Base-by-base conservation (phyloP, 53 echinoderm and acorn worm species). In the Stichopus horrens region DNA sequence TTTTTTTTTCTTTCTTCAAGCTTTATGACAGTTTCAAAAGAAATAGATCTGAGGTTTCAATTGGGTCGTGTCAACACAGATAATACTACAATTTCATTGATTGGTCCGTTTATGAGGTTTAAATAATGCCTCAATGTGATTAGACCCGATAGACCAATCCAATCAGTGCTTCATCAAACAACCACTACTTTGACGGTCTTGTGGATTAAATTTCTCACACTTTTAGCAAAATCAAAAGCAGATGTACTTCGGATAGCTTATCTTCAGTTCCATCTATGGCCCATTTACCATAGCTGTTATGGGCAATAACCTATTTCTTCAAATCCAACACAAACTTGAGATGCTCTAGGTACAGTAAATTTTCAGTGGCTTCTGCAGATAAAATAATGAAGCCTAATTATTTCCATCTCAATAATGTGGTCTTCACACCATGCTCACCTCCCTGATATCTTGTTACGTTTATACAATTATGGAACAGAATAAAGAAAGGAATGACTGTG, bases 1-100 rank as follows among this genome's bases (percentile, higher is more conserved):
- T 58, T 58, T 58, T 58, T 57, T 57, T 71, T 71, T 68, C 19
- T 16, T 58, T 55, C 8, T 56, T 21, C 5, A 8, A 16, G 4
- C 20, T 56, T 57, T 56, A 18, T 56, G 19, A 81, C 81, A 56
- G 57, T 81, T 81, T 81, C 81, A 56, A 81, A 37, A 56, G 81
- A 8, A 58, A 81, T 81, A 58, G 58, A 81, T 81, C 56, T 81
- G 81, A 58, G 57, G 58, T 81, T 81, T 81, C 81, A 81, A 81
- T 86, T 86, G 86, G 86, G 86, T 86, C 86, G 71, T 86, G 86
- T 86, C 86, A 86, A 86, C 86, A 86, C 65, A 65, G 86, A 65
- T 67, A 67, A 67, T 67, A 67, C 86, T 86, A 66, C 51, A 52
- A 60, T 86, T 86, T 86, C 67, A 86, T 86, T 86, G 86, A 86